Evolutionary conservation across 92 coral and sea anemone genomes (phyloP).

Genomic region (Palythoa heliodiscus): DNA sequence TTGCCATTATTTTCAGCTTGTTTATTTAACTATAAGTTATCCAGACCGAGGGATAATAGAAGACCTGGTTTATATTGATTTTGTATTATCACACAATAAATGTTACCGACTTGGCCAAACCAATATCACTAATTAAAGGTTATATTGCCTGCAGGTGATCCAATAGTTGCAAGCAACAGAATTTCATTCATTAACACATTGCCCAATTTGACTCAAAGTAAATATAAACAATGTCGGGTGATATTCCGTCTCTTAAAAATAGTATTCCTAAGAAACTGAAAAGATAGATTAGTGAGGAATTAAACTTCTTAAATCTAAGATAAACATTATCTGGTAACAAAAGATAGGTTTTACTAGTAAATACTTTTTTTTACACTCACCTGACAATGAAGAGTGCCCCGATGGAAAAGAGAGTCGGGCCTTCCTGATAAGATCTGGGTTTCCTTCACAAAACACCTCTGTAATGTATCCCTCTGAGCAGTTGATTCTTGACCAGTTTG

Average conservation of each 20-base stretch:
- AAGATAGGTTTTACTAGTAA: neutral
- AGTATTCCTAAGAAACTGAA: neutral
- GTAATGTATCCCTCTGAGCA: slow-evolving; percentile 79
- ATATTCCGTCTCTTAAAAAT: neutral
- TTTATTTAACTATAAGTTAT: neutral
- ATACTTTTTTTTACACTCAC: slow-evolving; percentile 25
- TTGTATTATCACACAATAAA: neutral
- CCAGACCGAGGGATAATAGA: neutral
- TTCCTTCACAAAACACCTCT: slow-evolving; percentile 78
- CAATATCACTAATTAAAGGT: slow-evolving; percentile 24
- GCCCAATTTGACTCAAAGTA: neutral
- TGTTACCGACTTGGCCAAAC: neutral
- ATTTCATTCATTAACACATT: slow-evolving; percentile 24
- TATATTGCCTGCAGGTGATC: slow-evolving; percentile 29
- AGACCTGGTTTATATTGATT: neutral
- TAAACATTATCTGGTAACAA: neutral
- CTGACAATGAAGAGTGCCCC: slow-evolving; percentile 81
- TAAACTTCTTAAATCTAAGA: neutral
- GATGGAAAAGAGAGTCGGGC: slow-evolving; percentile 95
- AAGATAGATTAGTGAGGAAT: neutral
- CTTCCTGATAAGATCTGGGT: slow-evolving; percentile 65
- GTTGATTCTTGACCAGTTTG: slow-evolving; percentile 64
- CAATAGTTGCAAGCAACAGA: neutral
- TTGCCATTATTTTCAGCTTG: neutral
- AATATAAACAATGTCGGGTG: neutral